Evolutionary conservation across 35 echinoderm and acorn worm species (phyloP), one percentile per base, ranked within the genome.

Genomic region (Acanthaster planci): DNA sequence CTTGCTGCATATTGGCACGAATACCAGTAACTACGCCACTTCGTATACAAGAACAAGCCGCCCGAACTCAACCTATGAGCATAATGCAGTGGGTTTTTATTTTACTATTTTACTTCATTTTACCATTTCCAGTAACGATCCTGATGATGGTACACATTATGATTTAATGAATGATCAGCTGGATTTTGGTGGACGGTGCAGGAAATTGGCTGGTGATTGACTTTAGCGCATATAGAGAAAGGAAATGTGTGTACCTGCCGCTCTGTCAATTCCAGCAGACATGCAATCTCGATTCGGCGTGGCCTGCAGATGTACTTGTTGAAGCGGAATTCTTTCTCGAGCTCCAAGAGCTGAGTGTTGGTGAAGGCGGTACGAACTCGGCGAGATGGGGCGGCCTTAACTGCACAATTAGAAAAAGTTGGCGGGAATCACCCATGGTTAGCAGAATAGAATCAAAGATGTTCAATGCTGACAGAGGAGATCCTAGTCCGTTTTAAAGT

Each of bases 281-380:
- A 86, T 16, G 96, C 96, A 58, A 99, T 99, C 84, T 99, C 92
- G 81, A 99, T 99, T 40, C 96, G 67, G 32, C 96, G 88, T 21
- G 96, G 96, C 23, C 96, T 76, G 72, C 92, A 94, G 39, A 99
- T 77, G 84, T 99, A 99, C 38, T 78, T 83, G 67, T 94, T 99
- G 86, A 88, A 80, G 35, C 86, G 92, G 77, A 99, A 99, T 76
- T 99, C 96, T 26, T 85, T 85, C 83, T 94, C 96, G 14, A 99
- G 89, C 37, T 99, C 96, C 2, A 99, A 82, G 5, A 99, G 78
- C 57, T 99, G 96, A 1, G 96, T 99, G 23, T 90, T 99, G 38
- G 96, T 99, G 51, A 99, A 99, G 7, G 96, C 92, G 8, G 96
- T 99, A 7, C 96, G 78, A 0, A 90, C 78, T 54, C 96, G 80